Percentiles rank a stretch among this genome's conserved stretches.
Evolutionary conservation across 2,113 vertebrate genomes (phyloP).

Genomic region (Orycteropus afer): DNA sequence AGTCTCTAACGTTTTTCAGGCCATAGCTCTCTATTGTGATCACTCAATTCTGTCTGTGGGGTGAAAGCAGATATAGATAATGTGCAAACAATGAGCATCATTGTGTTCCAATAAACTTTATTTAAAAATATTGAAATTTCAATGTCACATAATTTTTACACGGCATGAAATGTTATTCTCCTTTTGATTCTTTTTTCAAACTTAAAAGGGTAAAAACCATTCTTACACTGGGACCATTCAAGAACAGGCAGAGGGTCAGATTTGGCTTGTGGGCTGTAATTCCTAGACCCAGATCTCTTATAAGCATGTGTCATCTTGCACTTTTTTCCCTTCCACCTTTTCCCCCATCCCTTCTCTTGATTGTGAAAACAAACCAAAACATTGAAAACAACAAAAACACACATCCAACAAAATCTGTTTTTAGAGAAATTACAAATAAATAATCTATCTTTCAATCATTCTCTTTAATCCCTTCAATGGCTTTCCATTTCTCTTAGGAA

Average conservation of each 20-base stretch:
- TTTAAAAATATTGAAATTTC: background rate
- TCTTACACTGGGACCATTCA: background rate
- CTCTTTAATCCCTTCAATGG: background rate
- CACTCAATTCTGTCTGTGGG: background rate
- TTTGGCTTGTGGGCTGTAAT: no score
- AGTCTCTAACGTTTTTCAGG: background rate
- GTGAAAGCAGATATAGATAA: background rate
- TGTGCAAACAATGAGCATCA: fast-evolving
- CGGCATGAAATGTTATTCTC: background rate
- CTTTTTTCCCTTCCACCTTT: background rate
- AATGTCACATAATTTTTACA: background rate
- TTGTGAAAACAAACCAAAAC: background rate
- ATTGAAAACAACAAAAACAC: background rate
- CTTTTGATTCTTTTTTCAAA: background rate
- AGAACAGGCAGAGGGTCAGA: background rate
- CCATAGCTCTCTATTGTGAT: background rate
- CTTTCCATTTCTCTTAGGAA: background rate
- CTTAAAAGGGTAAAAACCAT: background rate
- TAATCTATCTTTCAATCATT: background rate
- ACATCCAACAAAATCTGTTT: background rate
- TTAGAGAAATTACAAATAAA: background rate
- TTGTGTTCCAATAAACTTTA: background rate
- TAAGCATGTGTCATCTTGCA: background rate
- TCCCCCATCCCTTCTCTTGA: background rate
- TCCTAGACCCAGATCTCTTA: background rate